Evolutionary conservation across 1,140 invertebrate genomes (phyloP).

Genomic region (Bombyx mori): ASM3026992v2 NC_085116.1:760501-761000

Average conservation of each 20-base stretch:
- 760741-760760: slow-evolving; percentile 78
- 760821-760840: slow-evolving; percentile 63
- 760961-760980: too few relatives aligned
- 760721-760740: slow-evolving; percentile 73
- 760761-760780: slow-evolving; percentile 56
- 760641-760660: slow-evolving; percentile 78
- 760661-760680: slow-evolving; percentile 75
- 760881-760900: slow-evolving; percentile 76
- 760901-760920: slow-evolving; percentile 68
- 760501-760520: slow-evolving; percentile 28
- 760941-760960: too few relatives aligned
- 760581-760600: slow-evolving; percentile 82
- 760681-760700: slow-evolving; percentile 38
- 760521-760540: slow-evolving; percentile 69
- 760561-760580: slow-evolving; percentile 76
- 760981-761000: too few relatives aligned
- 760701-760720: slow-evolving; percentile 31
- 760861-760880: slow-evolving; percentile 80
- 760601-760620: slow-evolving; percentile 83
- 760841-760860: slow-evolving; percentile 76
- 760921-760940: too few relatives aligned
- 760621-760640: slow-evolving; percentile 76
- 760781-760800: slow-evolving; percentile 68
- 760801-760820: slow-evolving; percentile 23
- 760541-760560: slow-evolving; percentile 74